Evolutionary conservation across 1,140 invertebrate genomes (phyloP), one percentile per base, ranked within the genome.

Genomic region (Eciton burchellii): DNA sequence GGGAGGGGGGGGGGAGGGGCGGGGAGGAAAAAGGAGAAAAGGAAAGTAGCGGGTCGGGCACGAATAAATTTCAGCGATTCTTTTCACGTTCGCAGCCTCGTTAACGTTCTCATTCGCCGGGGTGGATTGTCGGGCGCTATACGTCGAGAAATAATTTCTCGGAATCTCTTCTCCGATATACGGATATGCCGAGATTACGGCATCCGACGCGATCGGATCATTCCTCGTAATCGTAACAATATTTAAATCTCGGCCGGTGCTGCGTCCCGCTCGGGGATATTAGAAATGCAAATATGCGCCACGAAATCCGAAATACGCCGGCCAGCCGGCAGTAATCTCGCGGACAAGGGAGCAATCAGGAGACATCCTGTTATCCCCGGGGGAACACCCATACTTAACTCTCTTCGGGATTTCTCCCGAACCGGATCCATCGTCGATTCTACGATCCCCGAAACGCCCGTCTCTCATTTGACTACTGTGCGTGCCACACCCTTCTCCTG

Each of bases 291-390:
- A 86, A 89, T 87, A 77, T 68, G 45, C 12, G 21, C 12, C 54
- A 62, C 63, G 82, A 79, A 81, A 84, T 83, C 68, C 57, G 59
- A 70, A 72, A 84, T 84, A 72, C 82, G 21, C 82, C 52, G 71
- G 56, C 56, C 29, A 43, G 43, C n/a, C 26, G 26, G 52, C 52
- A 82, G 82, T 89, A 90, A 90, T 90, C 89, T 87, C 83, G 74
- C 62, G 84, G 89, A 91, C 90, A 91, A 91, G 88, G 83, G 88
- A 82, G 88, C 89, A 91, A 91, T 91, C 90, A 91, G 84, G 85
- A 47, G 87, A 88, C 89, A 91, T 90, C 87, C 89, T 91, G 90
- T 91, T 90, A 91, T 91, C 88, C 90, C 83, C 68, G 6, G 73
- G 88, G 89, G 86, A 89, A 90, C 89, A 90, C 86, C 89, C 89